phyloP scores from a whole-genome alignment of 2,797 vertebrate genomes.

The Periophthalmus magnuspinnatus region DNA sequence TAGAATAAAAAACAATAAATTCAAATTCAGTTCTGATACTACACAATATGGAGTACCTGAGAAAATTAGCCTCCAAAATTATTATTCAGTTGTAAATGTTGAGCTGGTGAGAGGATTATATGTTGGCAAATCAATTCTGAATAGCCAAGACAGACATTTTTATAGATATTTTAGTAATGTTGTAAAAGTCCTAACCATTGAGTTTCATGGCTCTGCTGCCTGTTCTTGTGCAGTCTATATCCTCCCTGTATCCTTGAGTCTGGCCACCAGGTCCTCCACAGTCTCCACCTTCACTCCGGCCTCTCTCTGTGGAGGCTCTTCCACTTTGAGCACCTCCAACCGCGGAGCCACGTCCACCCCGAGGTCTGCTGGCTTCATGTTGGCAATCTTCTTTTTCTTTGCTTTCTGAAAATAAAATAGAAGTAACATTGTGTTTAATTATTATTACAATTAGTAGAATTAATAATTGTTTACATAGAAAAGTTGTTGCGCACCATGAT shows the following conservation, averaged over 20 bases:
- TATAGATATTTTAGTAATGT: not conserved
- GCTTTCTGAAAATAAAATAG: slow-evolving; percentile 81
- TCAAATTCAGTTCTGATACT: not conserved
- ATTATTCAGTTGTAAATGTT: not conserved
- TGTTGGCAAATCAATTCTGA: not conserved
- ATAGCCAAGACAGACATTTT: not conserved
- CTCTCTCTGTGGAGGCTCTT: slow-evolving; percentile 85
- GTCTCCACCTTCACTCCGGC: slow-evolving; percentile 88
- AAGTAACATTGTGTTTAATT: not conserved
- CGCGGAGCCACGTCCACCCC: slow-evolving; percentile 84
- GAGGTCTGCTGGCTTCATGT: slow-evolving; percentile 82
- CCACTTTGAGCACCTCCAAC: slow-evolving; percentile 82
- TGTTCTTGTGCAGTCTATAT: slow-evolving; percentile 68
- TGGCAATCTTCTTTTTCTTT: slow-evolving; percentile 91
- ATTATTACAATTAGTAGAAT: not conserved
- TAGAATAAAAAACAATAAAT: not conserved
- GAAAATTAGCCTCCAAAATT: not conserved
- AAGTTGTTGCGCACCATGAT: slow-evolving; percentile 83
- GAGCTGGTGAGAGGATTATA: not conserved
- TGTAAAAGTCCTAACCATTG: slow-evolving; percentile 39
- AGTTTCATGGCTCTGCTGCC: slow-evolving; percentile 17
- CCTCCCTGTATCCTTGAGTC: slow-evolving; percentile 81
- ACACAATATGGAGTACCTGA: not conserved
- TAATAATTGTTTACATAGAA: not conserved
- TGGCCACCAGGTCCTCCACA: slow-evolving; percentile 83